Evolutionary conservation across 2,888 invertebrate species (phyloP), one percentile per base, ranked within the genome.

Genomic region (Helicoverpa assulta): DNA sequence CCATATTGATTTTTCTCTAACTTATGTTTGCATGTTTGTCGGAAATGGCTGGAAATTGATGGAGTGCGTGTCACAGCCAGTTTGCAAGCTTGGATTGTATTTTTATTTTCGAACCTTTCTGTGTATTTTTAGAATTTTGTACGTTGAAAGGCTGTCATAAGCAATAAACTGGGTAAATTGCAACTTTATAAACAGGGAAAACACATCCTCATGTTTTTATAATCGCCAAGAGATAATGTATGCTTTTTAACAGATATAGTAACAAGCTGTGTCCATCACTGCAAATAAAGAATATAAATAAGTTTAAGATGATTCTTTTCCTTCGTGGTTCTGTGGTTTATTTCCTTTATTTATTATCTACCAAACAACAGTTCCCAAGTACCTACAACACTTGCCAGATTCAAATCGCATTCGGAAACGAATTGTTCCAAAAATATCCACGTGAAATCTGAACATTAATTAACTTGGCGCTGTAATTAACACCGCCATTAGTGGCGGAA

Each of bases 1-100:
- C 62, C 51, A 60, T 75, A 75, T 70, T 80, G 76, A 75, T 70
- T 70, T 66, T 37, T 75, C 12, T 43, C 37, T 52, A 58, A 65
- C 55, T 56, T 55, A 74, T 78, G 55, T 69, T 63, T 62, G 21
- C 64, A 78, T 65, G 61, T 37, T 53, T 29, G 50, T 60, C 53
- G 56, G 51, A 61, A 76, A 63, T 63, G 47, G 52, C 59, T 52
- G 62, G 52, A 21, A 70, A 50, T 47, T 33, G 50, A 52, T 63
- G 29, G 53, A 73, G 79, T 51, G 69, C 79, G 61, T 59, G 43
- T 56, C 69, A 59, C 37, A 8, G 37, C 53, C 79, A 59, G 59
- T 60, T 75, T 47, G 8, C 10, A 33, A 66, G 55, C 50, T 47
- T 61, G 47, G 14, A 16, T 14, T 16, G 19, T 52, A 19, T 65